A percentile compares a stretch with the other conserved stretches of the same genome.
Conservation (phyloP, 2,888 invertebrate species). For the Polylopha cassiicola region DNA sequence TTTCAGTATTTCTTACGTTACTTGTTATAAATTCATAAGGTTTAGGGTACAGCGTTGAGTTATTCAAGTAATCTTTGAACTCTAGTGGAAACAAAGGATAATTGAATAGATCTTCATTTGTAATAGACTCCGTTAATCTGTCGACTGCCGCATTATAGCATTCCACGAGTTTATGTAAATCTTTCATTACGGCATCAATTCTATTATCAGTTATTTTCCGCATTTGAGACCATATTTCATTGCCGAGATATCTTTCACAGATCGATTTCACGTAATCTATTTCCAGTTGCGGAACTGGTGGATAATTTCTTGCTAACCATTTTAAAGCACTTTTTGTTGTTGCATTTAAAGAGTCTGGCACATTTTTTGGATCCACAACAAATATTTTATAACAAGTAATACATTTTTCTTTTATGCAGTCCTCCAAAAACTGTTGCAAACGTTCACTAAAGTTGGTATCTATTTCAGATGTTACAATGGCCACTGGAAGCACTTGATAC, state of each 20-base stretch:
- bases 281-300: slow-evolving; percentile 72
- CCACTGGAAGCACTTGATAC: slow-evolving; percentile 62
- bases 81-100: slow-evolving; percentile 81
- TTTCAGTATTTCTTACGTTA: slow-evolving; percentile 74
- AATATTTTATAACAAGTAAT: slow-evolving; percentile 60
- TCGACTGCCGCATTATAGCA: slow-evolving; percentile 83
- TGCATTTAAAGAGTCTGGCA: slow-evolving; percentile 44
- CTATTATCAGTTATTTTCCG: slow-evolving; percentile 51
- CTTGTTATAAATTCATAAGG: slow-evolving; percentile 82
- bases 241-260: slow-evolving; percentile 75
- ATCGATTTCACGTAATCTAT: slow-evolving; percentile 76
- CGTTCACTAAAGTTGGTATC: slow-evolving; percentile 30
- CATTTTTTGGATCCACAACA: slow-evolving; percentile 42
- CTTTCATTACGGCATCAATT: slow-evolving; percentile 64
- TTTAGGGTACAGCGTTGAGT: slow-evolving; percentile 75
- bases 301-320: slow-evolving; percentile 72
- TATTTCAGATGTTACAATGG: slow-evolving; percentile 49
- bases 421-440: slow-evolving; percentile 41
- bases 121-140: slow-evolving; percentile 77
- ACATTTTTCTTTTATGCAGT: slow-evolving; percentile 41
- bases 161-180: slow-evolving; percentile 77
- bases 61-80: slow-evolving; percentile 74
- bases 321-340: slow-evolving; percentile 59
- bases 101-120: slow-evolving; percentile 76
- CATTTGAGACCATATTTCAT: slow-evolving; percentile 79